Percentiles rank a stretch among this genome's conserved stretches.
Conservation (phyloP, 2,888 invertebrate genomes). For the Cinara cedri region DNA sequence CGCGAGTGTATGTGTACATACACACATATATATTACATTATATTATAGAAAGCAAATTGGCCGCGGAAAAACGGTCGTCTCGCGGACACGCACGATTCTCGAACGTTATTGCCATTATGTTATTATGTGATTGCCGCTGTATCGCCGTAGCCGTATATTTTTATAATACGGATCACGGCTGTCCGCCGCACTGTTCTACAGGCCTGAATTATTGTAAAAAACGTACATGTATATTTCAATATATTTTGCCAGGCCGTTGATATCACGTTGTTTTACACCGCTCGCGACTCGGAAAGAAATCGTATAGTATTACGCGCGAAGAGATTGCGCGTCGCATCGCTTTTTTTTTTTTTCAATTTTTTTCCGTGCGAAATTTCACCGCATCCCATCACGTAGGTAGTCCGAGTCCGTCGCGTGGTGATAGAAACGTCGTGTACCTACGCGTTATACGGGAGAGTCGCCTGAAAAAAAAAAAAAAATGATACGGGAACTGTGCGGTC, state of each 20-base stretch:
- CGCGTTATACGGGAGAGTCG: too few species aligned
- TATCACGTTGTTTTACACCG: background rate
- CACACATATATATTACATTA: background rate
- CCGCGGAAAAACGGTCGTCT: constrained; percentile 18
- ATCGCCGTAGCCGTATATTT: background rate
- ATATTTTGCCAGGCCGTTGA: too few species aligned
- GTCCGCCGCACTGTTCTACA: constrained; percentile 36
- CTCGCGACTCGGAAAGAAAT: background rate
- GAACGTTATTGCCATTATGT: constrained; percentile 5
- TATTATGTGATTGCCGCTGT: background rate
- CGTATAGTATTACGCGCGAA: background rate
- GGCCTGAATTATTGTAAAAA: background rate
- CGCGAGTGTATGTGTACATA: too few species aligned
- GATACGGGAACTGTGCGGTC: too few species aligned
- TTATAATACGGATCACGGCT: constrained; percentile 24
- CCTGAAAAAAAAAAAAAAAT: too few species aligned
- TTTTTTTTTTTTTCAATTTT: background rate
- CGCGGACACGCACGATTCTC: constrained; percentile 42
- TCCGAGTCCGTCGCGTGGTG: too few species aligned
- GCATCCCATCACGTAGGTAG: too few species aligned
- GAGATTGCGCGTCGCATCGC: background rate
- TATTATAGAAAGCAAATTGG: constrained; percentile 19
- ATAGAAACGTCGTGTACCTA: too few species aligned
- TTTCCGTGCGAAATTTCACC: constrained; percentile 10
- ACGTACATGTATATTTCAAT: background rate